Conservation (phyloP, 2,888 invertebrate species). For the Drosophila pseudotakahashii region DNA sequence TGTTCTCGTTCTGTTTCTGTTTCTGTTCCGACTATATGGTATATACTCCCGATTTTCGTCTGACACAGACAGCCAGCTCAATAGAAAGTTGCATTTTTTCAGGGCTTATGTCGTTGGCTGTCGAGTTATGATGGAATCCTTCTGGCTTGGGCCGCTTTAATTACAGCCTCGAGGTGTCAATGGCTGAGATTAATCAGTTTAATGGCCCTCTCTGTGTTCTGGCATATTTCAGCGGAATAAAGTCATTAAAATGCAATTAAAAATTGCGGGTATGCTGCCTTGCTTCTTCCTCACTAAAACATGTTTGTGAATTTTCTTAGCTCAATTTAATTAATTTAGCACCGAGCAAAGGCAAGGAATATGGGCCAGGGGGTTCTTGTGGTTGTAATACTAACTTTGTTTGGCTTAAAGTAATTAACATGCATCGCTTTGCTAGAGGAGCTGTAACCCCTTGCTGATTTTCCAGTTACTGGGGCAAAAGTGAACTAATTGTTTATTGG, state of each 20-base stretch:
- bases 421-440: background rate
- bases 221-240: slow-evolving; percentile 59
- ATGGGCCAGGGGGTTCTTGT: slow-evolving; percentile 8
- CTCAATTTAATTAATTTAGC: slow-evolving; percentile 71
- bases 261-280: slow-evolving; percentile 51
- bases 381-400: slow-evolving; percentile 32
- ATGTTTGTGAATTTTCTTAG: slow-evolving; percentile 53
- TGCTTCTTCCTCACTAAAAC: slow-evolving; percentile 14
- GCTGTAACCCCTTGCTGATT: background rate
- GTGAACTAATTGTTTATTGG: slow-evolving; percentile 24
- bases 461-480: background rate
- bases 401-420: slow-evolving; percentile 31
- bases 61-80: slow-evolving; percentile 27
- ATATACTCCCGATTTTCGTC: slow-evolving; percentile 12
- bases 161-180: slow-evolving; percentile 64
- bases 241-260: slow-evolving; percentile 78
- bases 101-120: slow-evolving; percentile 29
- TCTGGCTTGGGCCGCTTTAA: slow-evolving; percentile 41
- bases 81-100: slow-evolving; percentile 27
- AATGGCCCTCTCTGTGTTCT: slow-evolving; percentile 60
- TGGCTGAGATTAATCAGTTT: slow-evolving; percentile 72
- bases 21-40: slow-evolving; percentile 16
- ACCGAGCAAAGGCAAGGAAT: slow-evolving; percentile 11
- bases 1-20: slow-evolving; percentile 29
- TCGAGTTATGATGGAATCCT: slow-evolving; percentile 39